Evolutionary conservation across 2,113 vertebrate species (phyloP), one percentile per base, ranked within the genome.

Genomic region (Hippocampus guttulatus): DNA sequence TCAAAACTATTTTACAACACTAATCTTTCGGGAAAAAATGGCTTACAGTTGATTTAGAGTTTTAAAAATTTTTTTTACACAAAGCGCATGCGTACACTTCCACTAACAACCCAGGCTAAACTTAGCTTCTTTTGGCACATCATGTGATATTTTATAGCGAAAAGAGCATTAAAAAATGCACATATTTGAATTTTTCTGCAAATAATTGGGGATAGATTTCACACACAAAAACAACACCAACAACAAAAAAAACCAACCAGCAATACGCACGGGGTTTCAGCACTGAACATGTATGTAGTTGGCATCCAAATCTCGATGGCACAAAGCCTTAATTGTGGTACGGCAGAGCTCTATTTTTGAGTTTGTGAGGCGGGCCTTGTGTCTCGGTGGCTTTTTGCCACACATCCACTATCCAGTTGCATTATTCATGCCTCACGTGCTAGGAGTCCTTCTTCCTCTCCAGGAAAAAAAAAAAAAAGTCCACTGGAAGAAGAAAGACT

Each of bases 391-490:
- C 81, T 85, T 84, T 76, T 79, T 84, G 85, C 84, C 83, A 73
- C 75, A 47, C 79, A 72, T 79, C 78, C 63, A 75, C 73, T 54
- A 40, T 81, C 74, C 71, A 55, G 21, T 67, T 88, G 67, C 84
- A 88, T 88, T 87, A 86, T 89, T 90, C 78, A 88, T 89, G 81
- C 85, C 84, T 81, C 75, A 81, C 61, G 73, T 6, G n/a, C 6
- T 16, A 77, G 78, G 67, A 75, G 64, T 64, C 55, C 2, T 68
- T 55, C 33, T 68, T 80, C 65, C 78, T 83, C 81, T 77, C 58
- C 71, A 79, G 69, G 83, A 80, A 75, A 68, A 81, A 70, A 67
- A 67, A 38, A 38, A 38, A 38, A 38, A 38, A 38, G 33, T 38
- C 33, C 45, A 57, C 21, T 77, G 84, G 67, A 73, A 64, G 0